phyloP scores from a whole-genome alignment of 2,888 invertebrate genomes.

The Notodonta dromedarius region DNA sequence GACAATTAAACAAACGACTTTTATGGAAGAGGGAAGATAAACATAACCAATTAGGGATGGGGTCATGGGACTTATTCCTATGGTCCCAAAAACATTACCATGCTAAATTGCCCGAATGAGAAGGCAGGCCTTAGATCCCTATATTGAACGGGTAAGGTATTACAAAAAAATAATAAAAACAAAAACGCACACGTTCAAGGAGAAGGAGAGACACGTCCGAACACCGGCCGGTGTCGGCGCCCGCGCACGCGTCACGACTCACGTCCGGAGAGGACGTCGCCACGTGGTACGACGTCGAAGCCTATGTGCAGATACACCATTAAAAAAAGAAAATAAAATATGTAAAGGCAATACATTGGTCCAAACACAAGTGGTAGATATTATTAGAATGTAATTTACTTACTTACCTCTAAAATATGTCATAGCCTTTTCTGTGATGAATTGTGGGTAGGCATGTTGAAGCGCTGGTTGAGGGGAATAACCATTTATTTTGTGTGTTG shows the following conservation, averaged over 20 bases:
- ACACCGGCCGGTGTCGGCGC: conserved; percentile 16
- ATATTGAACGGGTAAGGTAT: conserved; percentile 3
- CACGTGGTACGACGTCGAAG: conserved; percentile 1
- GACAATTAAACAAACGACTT: background rate
- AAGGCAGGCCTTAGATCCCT: no score
- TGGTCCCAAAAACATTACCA: no score
- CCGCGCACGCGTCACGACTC: conserved; percentile 14
- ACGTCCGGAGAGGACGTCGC: conserved; percentile 47
- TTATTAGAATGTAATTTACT: background rate
- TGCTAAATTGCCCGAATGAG: no score
- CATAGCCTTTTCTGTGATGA: background rate
- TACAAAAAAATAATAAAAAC: conserved; percentile 12
- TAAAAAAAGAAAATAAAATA: conserved; percentile 10
- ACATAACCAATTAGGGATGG: no score
- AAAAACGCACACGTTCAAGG: conserved; percentile 48
- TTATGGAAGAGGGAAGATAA: no score
- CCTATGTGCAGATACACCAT: conserved; percentile 8
- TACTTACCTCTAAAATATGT: background rate
- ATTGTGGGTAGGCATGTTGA: background rate
- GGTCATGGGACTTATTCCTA: no score
- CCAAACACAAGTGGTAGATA: conserved; percentile 50
- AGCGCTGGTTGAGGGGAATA: no score
- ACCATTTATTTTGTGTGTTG: no score
- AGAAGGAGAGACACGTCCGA: conserved; percentile 46
- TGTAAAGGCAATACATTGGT: conserved; percentile 41